Percentiles rank a stretch among this genome's conserved stretches.
phyloP scores from a whole-genome alignment of 2,113 vertebrate genomes.

The Beaufortia kweichowensis region DNA sequence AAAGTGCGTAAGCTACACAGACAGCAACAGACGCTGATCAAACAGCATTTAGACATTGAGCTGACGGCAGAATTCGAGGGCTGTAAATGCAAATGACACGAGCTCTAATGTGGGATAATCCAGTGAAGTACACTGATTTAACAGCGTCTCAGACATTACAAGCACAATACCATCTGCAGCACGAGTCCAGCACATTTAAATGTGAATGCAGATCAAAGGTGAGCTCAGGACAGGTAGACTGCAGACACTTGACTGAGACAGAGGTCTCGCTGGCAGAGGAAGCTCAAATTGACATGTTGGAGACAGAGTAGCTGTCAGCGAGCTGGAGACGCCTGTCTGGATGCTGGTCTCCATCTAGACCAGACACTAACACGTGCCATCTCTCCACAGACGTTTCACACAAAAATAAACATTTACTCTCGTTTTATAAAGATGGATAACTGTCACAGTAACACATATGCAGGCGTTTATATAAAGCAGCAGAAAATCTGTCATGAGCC shows the following conservation, averaged over 20 bases:
- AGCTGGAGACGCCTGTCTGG: constrained; percentile 68
- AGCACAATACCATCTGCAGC: not conserved
- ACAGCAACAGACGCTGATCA: not conserved
- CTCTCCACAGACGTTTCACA: too few species aligned
- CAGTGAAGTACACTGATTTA: constrained; percentile 16
- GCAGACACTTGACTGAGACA: constrained; percentile 58
- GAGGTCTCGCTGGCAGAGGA: constrained; percentile 54
- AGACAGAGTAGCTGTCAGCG: constrained; percentile 65
- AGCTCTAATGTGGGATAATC: constrained; percentile 51
- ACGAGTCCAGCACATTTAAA: constrained; percentile 54
- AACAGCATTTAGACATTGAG: not conserved
- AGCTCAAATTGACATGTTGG: constrained; percentile 66
- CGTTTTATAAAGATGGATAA: too few species aligned
- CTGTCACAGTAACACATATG: too few species aligned
- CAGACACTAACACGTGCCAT: not conserved
- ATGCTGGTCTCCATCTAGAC: constrained; percentile 40
- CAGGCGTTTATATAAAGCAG: too few species aligned
- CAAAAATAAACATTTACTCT: too few species aligned
- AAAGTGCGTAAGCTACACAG: too few species aligned
- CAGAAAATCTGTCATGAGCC: too few species aligned
- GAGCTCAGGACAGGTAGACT: constrained; percentile 52
- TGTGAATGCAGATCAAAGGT: constrained; percentile 71
- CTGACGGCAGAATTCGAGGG: constrained; percentile 23
- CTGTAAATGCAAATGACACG: constrained; percentile 32
- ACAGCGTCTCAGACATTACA: constrained; percentile 26